Evolutionary conservation across 2,797 vertebrate genomes (phyloP), one percentile per base, ranked within the genome.

Genomic region (Psittacula derbiana): DNA sequence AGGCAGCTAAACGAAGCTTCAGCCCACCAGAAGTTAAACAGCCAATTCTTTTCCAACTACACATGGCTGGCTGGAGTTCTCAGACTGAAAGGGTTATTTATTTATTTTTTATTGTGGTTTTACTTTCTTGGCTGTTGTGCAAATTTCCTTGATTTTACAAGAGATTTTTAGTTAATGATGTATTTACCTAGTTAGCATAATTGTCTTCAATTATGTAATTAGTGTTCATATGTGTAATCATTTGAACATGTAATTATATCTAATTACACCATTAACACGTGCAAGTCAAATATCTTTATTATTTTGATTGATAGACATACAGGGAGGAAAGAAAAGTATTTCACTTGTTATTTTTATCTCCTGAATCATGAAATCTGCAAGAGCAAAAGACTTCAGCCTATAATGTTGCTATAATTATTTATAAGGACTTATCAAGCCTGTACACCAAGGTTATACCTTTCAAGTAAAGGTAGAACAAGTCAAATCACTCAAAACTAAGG

Each of bases 161-260:
- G 47, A 92, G 62, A 86, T 58, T 94, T 93, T 76, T 87, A 85
- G 47, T 87, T 92, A 97, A 97, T 93, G 90, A 41, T 46, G 90
- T 97, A 94, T 97, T 97, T 97, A 95, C 91, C 94, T 86, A 70
- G 43, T 96, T 94, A 95, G 87, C 90, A 92, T 95, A 96, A 96
- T 94, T 97, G 69, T 94, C 73, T 92, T 53, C 92, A 96, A 97
- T 96, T 97, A 95, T 85, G 79, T 87, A 97, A 97, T 97, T 96
- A 97, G 75, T 74, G 90, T 95, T 97, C 96, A 95, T 97, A 96
- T 71, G 52, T 97, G 75, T 96, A 98, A 98, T 97, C 88, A 97
- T 97, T 96, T 90, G 88, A 97, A 98, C 92, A 96, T 97, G 83
- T 50, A 96, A 96, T 97, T 97, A 95, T 76, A 86, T 43, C 47